Evolutionary conservation across 2,888 invertebrate species (phyloP), one percentile per base, ranked within the genome.

Genomic region (Lycaena phlaeas): DNA sequence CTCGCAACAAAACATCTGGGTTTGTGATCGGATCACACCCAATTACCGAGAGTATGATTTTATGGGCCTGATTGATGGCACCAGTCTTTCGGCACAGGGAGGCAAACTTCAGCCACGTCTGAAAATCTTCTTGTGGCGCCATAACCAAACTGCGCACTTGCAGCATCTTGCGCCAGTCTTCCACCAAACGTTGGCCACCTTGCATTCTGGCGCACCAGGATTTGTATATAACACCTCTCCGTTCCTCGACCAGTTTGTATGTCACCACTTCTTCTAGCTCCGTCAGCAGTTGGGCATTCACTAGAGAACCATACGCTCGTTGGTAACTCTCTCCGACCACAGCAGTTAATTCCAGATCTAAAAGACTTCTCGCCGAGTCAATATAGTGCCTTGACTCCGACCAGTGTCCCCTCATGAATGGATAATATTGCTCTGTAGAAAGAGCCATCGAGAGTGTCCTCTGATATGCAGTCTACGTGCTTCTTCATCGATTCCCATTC

Each of bases 191-290:
- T 62, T 98, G 97, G 9, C 98, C 98, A 1, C 97, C 97, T 65
- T 94, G 96, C 15, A 99, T 75, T 45, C 98, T 87, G 47, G 95
- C 90, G 96, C 97, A 97, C 98, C 98, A 98, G 87, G 96, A 92
- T 36, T 87, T 86, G 38, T 90, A 89, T 38, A 96, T 91, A 2
- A 90, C 88, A 30, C 87, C 88, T 40, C 96, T 85, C 39, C 97
- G 86, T 67, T 98, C 98, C 1, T 97, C 95, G n/a, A 98, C 92
- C 22, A 98, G 77, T 69, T 97, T 96, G 65, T 95, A 99, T 54
- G 98, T 97, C 37, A 99, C 96, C 0, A 96, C 95, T 84, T 99
- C 99, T 68, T 99, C 99, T 42, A 99, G 75, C 73, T 99, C 99
- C 0, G 97, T 94, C 46, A 99, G 76, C 87, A 98, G 94, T 70